phyloP scores from a whole-genome alignment of 2,797 vertebrate species.

The Sparus aurata region DNA sequence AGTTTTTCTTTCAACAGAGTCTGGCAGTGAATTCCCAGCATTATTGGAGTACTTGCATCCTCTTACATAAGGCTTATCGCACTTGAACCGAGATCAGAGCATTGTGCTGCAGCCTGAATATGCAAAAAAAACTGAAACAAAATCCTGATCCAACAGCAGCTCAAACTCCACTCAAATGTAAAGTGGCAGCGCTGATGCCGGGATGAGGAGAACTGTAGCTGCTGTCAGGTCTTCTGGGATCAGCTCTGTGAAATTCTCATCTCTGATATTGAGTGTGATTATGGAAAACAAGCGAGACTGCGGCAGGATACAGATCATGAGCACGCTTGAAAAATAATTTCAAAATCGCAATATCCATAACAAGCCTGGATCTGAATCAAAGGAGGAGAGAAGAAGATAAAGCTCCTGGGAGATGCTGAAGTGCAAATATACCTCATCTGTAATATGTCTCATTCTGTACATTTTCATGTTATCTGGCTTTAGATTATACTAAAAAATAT shows the following conservation, averaged over 20 bases:
- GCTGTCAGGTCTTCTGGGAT: constrained; percentile 45
- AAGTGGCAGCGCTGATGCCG: constrained; percentile 51
- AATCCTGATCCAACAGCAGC: constrained; percentile 19
- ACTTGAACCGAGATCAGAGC: constrained; percentile 62
- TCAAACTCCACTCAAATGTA: constrained; percentile 45
- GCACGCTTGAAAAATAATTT: constrained; percentile 27
- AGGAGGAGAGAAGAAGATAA: constrained; percentile 35
- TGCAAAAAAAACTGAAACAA: constrained; percentile 27
- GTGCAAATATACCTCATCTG: constrained; percentile 32
- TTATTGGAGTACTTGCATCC: neutral
- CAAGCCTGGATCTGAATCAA: constrained; percentile 31
- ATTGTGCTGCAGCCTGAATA: constrained; percentile 18
- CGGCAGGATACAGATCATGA: constrained; percentile 40
- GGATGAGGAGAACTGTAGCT: constrained; percentile 43
- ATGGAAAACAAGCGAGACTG: constrained; percentile 42
- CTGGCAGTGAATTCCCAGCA: neutral
- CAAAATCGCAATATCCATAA: constrained; percentile 14
- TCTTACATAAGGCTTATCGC: constrained; percentile 40
- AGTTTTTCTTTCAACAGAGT: neutral
- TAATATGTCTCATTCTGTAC: constrained; percentile 35
- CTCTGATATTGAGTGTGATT: constrained; percentile 42
- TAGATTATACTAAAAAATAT: constrained; percentile 8
- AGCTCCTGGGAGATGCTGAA: constrained; percentile 36
- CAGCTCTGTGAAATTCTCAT: constrained; percentile 43
- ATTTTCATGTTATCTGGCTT: constrained; percentile 29